These are phyloP conservation scores for Ascidia mentula DNA, from an alignment of 23 tunicate species.

Conservation along the genomic window DNA sequence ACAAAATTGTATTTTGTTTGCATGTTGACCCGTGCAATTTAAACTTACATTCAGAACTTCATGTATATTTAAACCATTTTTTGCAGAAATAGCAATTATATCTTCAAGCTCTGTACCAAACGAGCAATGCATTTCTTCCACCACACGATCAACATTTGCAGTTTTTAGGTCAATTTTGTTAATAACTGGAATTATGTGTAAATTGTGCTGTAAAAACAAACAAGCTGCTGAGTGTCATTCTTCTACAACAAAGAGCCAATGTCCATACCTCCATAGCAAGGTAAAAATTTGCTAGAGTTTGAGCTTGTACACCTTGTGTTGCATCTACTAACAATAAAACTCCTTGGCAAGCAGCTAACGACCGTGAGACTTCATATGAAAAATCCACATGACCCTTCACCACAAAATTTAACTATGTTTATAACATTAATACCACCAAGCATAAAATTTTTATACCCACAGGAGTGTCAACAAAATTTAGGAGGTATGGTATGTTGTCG, in stretches of 20 bases:
- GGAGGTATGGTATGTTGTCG: conserved; percentile 50
- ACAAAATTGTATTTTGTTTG: neutral
- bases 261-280: conserved; percentile 70
- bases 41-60: conserved; percentile 41
- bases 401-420: neutral
- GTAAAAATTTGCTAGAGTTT: conserved; percentile 88
- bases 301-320: conserved; percentile 96
- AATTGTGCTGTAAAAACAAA: conserved; percentile 41
- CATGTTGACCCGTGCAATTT: neutral
- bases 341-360: conserved; percentile 94
- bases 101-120: conserved; percentile 59
- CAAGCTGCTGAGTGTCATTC: neutral
- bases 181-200: conserved; percentile 73
- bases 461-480: conserved; percentile 95
- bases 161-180: conserved; percentile 81
- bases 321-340: conserved; percentile 95
- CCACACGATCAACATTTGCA: conserved; percentile 62
- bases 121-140: conserved; percentile 54
- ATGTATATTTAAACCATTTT: conserved; percentile 57
- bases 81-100: conserved; percentile 70
- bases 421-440: neutral
- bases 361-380: conserved; percentile 85
- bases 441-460: conserved; percentile 14
- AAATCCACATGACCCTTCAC: conserved; percentile 94
- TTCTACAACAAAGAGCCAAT: neutral